Evolutionary conservation across 2,888 invertebrate genomes (phyloP).

Genomic region (Drosophila anceps): DNA sequence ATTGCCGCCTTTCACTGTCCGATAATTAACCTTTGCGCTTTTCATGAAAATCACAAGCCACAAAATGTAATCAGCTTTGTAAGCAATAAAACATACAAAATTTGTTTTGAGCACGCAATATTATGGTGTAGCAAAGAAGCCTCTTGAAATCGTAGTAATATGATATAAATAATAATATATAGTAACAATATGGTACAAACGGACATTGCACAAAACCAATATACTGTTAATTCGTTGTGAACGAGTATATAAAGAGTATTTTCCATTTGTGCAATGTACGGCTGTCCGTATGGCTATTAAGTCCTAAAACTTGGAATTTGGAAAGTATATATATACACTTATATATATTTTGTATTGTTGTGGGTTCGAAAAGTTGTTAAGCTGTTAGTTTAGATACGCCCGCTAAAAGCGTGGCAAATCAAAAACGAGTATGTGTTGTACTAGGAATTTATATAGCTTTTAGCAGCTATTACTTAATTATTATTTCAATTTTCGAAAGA

Average conservation of each 20-base stretch:
- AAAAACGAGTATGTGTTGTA: too few species aligned
- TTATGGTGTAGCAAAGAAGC: neutral
- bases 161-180: too few species aligned
- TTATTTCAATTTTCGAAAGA: too few species aligned
- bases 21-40: slow-evolving; percentile 40
- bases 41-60: slow-evolving; percentile 31
- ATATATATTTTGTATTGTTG: too few species aligned
- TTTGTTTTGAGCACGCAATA: slow-evolving; percentile 50
- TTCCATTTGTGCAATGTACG: neutral
- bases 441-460: neutral
- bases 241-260: neutral
- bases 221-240: too few species aligned
- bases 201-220: neutral
- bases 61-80: slow-evolving; percentile 42
- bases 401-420: neutral
- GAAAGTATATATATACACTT: neutral
- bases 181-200: too few species aligned
- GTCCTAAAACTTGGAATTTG: neutral
- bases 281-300: neutral
- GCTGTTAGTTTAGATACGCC: neutral
- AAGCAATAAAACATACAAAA: slow-evolving; percentile 16
- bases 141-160: neutral
- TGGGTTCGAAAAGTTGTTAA: neutral
- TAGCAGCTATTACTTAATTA: slow-evolving; percentile 2
- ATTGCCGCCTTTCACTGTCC: slow-evolving; percentile 50